Conservation (phyloP, 2,113 vertebrate species). For the Crypturellus undulatus region DNA sequence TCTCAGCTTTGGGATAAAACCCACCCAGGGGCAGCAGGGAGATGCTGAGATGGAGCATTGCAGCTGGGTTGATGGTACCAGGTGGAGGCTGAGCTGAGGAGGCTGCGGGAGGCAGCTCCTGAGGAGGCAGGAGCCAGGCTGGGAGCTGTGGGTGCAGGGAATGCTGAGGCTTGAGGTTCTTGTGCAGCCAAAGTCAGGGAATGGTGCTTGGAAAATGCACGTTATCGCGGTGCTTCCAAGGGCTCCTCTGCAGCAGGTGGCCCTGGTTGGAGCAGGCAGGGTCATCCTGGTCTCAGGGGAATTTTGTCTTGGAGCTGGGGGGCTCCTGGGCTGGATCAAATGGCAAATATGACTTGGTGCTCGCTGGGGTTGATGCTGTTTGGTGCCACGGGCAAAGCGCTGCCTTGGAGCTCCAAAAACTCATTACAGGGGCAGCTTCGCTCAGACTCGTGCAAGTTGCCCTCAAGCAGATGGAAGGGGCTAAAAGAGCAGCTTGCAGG, state of each 20-base stretch:
- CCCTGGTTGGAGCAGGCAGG: neutral
- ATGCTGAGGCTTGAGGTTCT: no score
- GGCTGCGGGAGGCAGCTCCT: neutral
- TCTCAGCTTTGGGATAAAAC: neutral
- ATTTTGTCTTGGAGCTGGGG: accelerated
- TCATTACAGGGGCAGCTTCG: neutral
- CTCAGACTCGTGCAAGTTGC: accelerated
- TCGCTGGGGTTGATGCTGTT: neutral
- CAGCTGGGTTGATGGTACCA: neutral
- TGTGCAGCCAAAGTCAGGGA: accelerated
- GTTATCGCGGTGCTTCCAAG: accelerated
- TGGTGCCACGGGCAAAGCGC: accelerated
- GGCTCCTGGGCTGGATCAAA: accelerated
- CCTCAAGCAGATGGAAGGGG: neutral
- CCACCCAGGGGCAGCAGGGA: neutral
- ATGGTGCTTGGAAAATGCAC: accelerated
- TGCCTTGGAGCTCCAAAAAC: neutral
- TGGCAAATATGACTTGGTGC: neutral
- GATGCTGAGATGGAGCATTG: neutral
- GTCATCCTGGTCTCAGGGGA: neutral
- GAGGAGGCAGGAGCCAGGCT: neutral
- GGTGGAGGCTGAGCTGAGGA: neutral
- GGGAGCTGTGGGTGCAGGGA: no score
- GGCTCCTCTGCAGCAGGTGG: neutral
- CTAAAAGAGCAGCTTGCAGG: neutral